Evolutionary conservation across 2,797 vertebrate genomes (phyloP).

Genomic region (Schizopygopsis pylzovi): DNA sequence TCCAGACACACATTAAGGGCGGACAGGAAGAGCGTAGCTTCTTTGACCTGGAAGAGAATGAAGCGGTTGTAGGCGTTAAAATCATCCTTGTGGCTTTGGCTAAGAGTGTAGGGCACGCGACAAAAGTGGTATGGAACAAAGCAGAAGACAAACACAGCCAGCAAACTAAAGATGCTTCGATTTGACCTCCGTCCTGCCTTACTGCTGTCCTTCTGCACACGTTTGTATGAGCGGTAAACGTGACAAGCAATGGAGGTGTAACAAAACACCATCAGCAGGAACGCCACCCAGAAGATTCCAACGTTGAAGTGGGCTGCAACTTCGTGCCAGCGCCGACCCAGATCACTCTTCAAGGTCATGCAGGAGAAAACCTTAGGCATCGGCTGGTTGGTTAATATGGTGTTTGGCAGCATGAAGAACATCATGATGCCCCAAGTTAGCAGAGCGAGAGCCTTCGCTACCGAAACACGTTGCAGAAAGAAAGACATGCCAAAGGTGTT

Average conservation of each 20-base stretch:
- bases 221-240: constrained; percentile 77
- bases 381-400: constrained; percentile 77
- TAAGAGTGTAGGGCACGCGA: constrained; percentile 76
- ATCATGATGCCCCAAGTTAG: constrained; percentile 82
- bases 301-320: constrained; percentile 70
- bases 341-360: constrained; percentile 71
- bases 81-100: constrained; percentile 69
- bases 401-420: constrained; percentile 83
- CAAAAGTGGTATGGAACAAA: constrained; percentile 76
- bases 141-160: constrained; percentile 83
- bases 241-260: constrained; percentile 81
- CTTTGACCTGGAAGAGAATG: constrained; percentile 79
- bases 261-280: constrained; percentile 78
- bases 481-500: constrained; percentile 49
- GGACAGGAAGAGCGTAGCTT: constrained; percentile 79
- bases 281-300: constrained; percentile 62
- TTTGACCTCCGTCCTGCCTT: constrained; percentile 69
- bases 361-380: constrained; percentile 70
- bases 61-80: constrained; percentile 66
- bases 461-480: constrained; percentile 72
- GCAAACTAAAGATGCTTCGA: constrained; percentile 81
- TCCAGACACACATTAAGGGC: too few species aligned
- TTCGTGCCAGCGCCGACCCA: constrained; percentile 78
- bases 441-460: constrained; percentile 72
- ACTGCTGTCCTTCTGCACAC: constrained; percentile 68